Conservation (phyloP, 2,888 invertebrate species). For the Parthenolecanium corni region DNA sequence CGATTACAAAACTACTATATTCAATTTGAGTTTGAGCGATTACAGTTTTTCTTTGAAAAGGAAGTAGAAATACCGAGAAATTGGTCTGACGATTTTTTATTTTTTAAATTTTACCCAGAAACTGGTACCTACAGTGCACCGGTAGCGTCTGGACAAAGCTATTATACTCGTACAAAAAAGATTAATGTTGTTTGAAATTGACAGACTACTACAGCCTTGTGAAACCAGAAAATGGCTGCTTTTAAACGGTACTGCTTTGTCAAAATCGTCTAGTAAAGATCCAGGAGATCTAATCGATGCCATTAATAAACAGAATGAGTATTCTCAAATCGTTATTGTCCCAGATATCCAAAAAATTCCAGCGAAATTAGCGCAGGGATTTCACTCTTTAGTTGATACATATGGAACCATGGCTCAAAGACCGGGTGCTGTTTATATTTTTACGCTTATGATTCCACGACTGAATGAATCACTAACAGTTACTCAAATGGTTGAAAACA, state of each 20-base stretch:
- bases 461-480: background rate
- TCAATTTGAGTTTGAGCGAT: too few species aligned
- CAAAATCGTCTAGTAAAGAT: background rate
- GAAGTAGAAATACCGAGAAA: too few species aligned
- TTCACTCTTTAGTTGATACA: slow-evolving; percentile 6
- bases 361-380: slow-evolving; percentile 7
- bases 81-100: too few species aligned
- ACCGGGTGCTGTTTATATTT: background rate
- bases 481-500: background rate
- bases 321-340: background rate
- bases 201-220: background rate
- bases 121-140: too few species aligned
- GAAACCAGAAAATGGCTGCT: background rate
- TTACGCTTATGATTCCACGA: slow-evolving; percentile 5
- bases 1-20: too few species aligned
- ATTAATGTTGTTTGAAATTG: background rate
- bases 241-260: background rate
- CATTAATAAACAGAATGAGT: background rate
- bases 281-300: slow-evolving; percentile 6
- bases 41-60: too few species aligned
- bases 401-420: background rate
- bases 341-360: slow-evolving; percentile 7
- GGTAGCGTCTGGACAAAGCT: too few species aligned
- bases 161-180: background rate
- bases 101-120: too few species aligned